phyloP scores from a whole-genome alignment of 2,888 invertebrate genomes.

The Chouioia cunea region DNA sequence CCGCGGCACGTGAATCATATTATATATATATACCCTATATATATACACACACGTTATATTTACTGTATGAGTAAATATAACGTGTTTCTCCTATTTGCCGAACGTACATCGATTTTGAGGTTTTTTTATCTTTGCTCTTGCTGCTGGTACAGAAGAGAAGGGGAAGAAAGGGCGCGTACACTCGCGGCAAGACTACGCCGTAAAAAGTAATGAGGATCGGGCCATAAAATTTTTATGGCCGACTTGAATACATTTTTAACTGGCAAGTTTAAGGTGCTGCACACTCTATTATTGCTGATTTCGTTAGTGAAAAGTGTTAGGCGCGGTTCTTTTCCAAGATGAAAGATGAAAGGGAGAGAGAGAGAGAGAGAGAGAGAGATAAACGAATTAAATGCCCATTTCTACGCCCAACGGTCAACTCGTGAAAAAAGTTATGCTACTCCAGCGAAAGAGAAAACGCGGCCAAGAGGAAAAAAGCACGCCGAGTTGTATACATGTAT shows the following conservation, averaged over 20 bases:
- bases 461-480: not conserved
- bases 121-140: not conserved
- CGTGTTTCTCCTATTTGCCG: not conserved
- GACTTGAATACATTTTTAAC: constrained; percentile 41
- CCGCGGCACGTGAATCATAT: not conserved
- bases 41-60: no score
- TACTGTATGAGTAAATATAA: no score
- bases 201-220: constrained; percentile 34
- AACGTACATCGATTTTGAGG: not conserved
- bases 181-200: constrained; percentile 7
- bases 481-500: constrained; percentile 9
- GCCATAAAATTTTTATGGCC: constrained; percentile 46
- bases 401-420: constrained; percentile 25
- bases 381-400: constrained; percentile 15
- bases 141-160: no score
- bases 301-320: constrained; percentile 1
- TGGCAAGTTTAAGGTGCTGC: constrained; percentile 33
- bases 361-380: not conserved
- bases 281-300: constrained; percentile 25
- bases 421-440: constrained; percentile 4
- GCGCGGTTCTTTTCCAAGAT: not conserved
- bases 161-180: no score
- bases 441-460: not conserved
- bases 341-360: not conserved
- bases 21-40: no score